Conservation (phyloP, 2,113 vertebrate species). For the Tupaia chinensis region DNA sequence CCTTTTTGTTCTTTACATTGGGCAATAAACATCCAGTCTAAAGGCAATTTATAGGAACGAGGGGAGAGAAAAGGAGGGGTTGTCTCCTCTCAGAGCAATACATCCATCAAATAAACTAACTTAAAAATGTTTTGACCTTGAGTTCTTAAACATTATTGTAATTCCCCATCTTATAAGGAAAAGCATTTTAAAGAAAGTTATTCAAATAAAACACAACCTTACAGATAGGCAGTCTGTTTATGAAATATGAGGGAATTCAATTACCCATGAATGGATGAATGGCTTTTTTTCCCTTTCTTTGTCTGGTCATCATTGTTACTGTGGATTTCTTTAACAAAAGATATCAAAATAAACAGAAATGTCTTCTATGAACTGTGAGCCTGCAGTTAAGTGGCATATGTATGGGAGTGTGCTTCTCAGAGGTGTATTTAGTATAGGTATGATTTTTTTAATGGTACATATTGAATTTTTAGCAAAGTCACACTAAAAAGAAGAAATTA, state of each 20-base stretch:
- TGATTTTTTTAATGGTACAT: constrained; percentile 69
- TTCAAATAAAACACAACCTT: constrained; percentile 81
- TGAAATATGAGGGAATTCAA: constrained; percentile 84
- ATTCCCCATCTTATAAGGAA: constrained; percentile 69
- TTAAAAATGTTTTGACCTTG: constrained; percentile 82
- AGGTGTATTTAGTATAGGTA: constrained; percentile 47
- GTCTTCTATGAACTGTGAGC: constrained; percentile 75
- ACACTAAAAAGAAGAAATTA: constrained; percentile 40
- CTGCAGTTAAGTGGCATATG: constrained; percentile 61
- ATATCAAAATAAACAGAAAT: constrained; percentile 84
- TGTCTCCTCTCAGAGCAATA: constrained; percentile 7
- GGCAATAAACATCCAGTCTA: constrained; percentile 81
- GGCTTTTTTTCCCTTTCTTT: constrained; percentile 76
- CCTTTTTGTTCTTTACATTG: constrained; percentile 80
- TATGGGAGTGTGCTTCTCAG: constrained; percentile 25
- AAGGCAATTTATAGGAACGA: constrained; percentile 79
- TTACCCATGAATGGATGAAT: constrained; percentile 78
- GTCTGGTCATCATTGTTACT: constrained; percentile 76
- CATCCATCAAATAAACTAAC: constrained; percentile 79
- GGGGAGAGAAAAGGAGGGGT: constrained; percentile 10
- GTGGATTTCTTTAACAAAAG: constrained; percentile 83
- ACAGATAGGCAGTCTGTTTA: constrained; percentile 74
- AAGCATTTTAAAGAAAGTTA: constrained; percentile 81
- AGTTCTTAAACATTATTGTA: constrained; percentile 82
- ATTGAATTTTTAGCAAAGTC: constrained; percentile 68